These are phyloP conservation scores for Apodemia duryi DNA, from an alignment of 2,888 invertebrate species.

Conservation along the genomic window DNA sequence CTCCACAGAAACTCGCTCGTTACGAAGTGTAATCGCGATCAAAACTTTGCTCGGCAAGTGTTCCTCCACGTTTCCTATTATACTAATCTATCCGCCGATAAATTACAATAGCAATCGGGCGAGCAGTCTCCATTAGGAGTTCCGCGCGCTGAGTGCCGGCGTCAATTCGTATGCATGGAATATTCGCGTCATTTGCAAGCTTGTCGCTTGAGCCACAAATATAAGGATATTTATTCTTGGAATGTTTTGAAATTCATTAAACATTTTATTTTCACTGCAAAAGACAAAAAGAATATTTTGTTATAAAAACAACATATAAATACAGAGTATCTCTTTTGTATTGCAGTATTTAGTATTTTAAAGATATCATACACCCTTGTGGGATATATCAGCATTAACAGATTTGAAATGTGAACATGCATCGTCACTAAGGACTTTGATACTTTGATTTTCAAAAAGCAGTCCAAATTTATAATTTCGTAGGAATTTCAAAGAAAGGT, in stretches of 20 bases:
- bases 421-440: no score
- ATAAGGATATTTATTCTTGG: background rate
- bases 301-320: no score
- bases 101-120: background rate
- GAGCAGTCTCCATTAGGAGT: constrained; percentile 16
- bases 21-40: constrained; percentile 1
- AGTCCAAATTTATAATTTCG: no score
- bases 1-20: background rate
- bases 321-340: no score
- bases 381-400: no score
- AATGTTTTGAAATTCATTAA: background rate
- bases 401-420: no score
- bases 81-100: constrained; percentile 3
- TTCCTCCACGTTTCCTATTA: constrained; percentile 2
- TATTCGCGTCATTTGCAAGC: constrained; percentile 56
- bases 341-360: no score
- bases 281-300: background rate
- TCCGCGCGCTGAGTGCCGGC: constrained; percentile 22
- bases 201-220: constrained; percentile 36
- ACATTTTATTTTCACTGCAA: background rate
- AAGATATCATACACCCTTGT: no score
- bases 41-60: background rate
- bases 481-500: no score
- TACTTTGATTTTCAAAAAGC: no score
- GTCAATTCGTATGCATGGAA: constrained; percentile 60